A percentile compares a stretch with the other conserved stretches of the same genome.
These are phyloP conservation scores for Hirtodrosophila alboralis DNA, from an alignment of 2,888 invertebrate genomes.

Conservation along the genomic window DNA sequence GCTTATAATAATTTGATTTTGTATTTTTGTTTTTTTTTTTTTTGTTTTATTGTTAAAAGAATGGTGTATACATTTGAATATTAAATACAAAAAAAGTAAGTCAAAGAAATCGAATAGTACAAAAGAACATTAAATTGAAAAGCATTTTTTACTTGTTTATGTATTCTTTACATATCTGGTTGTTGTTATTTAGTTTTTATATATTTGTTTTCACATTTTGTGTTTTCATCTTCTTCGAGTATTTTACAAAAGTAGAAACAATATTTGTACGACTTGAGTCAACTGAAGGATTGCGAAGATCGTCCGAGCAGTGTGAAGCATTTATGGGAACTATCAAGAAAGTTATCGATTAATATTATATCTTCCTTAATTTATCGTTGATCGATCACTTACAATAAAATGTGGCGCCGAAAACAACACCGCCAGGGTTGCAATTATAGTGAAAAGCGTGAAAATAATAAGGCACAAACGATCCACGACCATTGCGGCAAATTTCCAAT, in stretches of 20 bases:
- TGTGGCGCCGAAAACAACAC: constrained; percentile 98
- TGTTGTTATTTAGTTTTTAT: constrained; percentile 10
- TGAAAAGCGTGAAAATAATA: constrained; percentile 99
- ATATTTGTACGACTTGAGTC: constrained; percentile 54
- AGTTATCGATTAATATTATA: neutral
- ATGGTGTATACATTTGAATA: constrained; percentile 26
- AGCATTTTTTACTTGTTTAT: constrained; percentile 52
- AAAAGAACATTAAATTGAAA: constrained; percentile 38
- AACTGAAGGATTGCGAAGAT: constrained; percentile 39
- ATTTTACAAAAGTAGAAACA: constrained; percentile 66
- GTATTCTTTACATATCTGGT: constrained; percentile 48
- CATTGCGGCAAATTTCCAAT: constrained; percentile 99
- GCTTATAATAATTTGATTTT: too few relatives aligned
- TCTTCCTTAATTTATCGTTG: too few relatives aligned
- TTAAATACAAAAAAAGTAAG: constrained; percentile 8
- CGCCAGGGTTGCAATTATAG: constrained; percentile 97
- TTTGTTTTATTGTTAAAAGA: constrained; percentile 26
- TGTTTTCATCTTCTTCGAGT: constrained; percentile 1
- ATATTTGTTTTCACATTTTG: neutral
- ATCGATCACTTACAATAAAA: constrained; percentile 89
- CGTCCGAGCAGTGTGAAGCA: constrained; percentile 34
- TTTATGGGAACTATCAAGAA: constrained; percentile 79
- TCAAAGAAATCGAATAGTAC: too few relatives aligned
- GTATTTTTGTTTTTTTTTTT: too few relatives aligned
- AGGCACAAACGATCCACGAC: constrained; percentile 99